Conservation (phyloP, 2,888 invertebrate genomes). For the Uropetala carovei region DNA sequence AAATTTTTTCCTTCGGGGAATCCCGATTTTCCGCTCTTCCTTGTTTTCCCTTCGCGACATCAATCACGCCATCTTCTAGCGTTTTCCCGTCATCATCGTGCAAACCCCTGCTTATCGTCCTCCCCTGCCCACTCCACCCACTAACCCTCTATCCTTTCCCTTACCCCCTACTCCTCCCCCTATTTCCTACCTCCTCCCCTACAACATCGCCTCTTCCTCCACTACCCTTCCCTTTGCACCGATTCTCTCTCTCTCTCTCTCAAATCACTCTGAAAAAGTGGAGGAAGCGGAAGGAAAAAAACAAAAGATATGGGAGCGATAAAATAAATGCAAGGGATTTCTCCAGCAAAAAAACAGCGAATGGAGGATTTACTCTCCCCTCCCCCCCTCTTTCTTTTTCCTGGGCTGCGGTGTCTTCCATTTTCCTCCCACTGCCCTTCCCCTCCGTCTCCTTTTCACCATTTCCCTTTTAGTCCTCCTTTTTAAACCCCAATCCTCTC, state of each 20-base stretch:
- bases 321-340: slow-evolving; percentile 42
- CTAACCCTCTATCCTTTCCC: neutral
- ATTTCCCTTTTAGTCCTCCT: neutral
- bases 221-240: neutral
- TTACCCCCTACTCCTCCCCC: neutral
- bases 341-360: slow-evolving; percentile 18
- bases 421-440: neutral
- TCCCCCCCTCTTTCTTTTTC: neutral
- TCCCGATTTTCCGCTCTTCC: slow-evolving; percentile 43
- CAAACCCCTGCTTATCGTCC: neutral
- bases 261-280: slow-evolving; percentile 11
- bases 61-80: slow-evolving; percentile 28
- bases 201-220: too few species aligned
- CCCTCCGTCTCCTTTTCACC: neutral
- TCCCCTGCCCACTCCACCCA: neutral
- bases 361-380: slow-evolving; percentile 12
- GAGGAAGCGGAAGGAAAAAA: neutral
- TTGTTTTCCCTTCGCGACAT: slow-evolving; percentile 41
- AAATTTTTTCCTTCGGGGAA: neutral
- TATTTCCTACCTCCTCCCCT: too few species aligned
- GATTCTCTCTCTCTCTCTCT: too few species aligned
- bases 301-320: neutral
- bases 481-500: too few species aligned
- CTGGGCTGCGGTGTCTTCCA: too few species aligned
- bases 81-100: neutral